Evolutionary conservation across 2,888 invertebrate species (phyloP).

Genomic region (Trachelus tabidus): DNA sequence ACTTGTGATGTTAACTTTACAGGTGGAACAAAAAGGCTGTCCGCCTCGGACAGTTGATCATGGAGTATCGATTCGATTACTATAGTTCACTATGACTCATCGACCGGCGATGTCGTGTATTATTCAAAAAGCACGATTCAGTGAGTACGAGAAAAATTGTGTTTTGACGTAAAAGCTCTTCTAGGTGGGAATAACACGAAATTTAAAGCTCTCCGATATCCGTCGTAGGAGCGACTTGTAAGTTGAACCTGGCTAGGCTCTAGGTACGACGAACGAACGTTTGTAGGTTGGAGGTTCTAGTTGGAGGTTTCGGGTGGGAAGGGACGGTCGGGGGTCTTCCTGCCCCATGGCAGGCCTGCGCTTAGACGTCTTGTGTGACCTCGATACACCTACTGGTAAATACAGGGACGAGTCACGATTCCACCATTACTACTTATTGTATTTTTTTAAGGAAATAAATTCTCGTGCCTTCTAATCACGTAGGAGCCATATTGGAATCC

Average conservation of each 20-base stretch:
- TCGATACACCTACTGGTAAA: conserved; percentile 42
- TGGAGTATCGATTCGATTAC: conserved; percentile 21
- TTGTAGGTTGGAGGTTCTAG: conserved; percentile 10
- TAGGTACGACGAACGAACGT: conserved; percentile 1
- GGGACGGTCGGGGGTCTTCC: conserved; percentile 27
- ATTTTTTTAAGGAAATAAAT: neutral
- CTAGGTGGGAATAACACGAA: neutral
- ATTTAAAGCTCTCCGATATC: neutral
- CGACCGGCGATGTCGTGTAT: neutral
- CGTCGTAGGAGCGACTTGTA: neutral
- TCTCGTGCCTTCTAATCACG: neutral
- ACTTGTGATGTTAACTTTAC: neutral
- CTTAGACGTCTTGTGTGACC: conserved; percentile 42
- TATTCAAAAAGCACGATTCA: neutral
- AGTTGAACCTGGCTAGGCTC: neutral
- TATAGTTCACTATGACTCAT: conserved; percentile 3
- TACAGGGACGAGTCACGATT: conserved; percentile 12
- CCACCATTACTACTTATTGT: neutral
- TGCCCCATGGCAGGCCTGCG: conserved; percentile 42
- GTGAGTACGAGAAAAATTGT: neutral
- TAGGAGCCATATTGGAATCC: neutral
- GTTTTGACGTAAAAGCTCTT: neutral
- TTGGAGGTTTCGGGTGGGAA: conserved; percentile 20
- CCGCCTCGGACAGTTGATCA: conserved; percentile 24
- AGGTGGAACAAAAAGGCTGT: conserved; percentile 1